phyloP scores from a whole-genome alignment of 2,113 vertebrate species.

The Paramormyrops kingsleyae region DNA sequence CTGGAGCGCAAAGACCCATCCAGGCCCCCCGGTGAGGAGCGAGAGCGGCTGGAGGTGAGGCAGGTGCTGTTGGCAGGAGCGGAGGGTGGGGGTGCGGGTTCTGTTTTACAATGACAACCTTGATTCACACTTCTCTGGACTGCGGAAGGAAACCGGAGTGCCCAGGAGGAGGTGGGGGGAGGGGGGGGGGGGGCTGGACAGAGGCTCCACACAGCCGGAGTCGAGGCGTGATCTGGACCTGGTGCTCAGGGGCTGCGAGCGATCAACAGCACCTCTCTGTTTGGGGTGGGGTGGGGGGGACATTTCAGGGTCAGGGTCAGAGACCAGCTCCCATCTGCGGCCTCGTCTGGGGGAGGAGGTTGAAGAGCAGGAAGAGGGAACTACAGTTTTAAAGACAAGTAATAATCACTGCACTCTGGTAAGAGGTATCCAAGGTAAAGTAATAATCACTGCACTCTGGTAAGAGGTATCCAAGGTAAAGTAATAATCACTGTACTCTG shows the following conservation, averaged over 20 bases:
- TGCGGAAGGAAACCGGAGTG: not conserved
- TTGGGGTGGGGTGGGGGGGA: too few relatives aligned
- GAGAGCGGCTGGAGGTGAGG: not conserved
- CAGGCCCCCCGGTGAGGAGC: not conserved
- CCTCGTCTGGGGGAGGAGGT: too few relatives aligned
- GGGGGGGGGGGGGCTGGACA: too few relatives aligned
- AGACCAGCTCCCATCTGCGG: not conserved
- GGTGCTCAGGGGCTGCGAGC: not conserved
- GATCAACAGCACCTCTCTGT: too few relatives aligned
- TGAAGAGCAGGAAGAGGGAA: slow-evolving; percentile 21
- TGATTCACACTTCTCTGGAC: not conserved
- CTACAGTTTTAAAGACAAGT: too few relatives aligned
- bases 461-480: too few relatives aligned
- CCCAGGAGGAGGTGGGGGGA: too few relatives aligned
- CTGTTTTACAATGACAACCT: not conserved
- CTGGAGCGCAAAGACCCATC: not conserved
- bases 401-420: too few relatives aligned
- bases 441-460: too few relatives aligned
- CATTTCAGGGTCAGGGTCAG: not conserved
- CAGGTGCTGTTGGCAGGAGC: not conserved
- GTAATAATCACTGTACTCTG: too few relatives aligned
- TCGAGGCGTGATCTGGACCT: not conserved
- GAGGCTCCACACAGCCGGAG: not conserved
- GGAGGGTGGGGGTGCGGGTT: not conserved
- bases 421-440: too few relatives aligned